Evolutionary conservation across 2,888 invertebrate genomes (phyloP).

Genomic region (Troides aeacus): DNA sequence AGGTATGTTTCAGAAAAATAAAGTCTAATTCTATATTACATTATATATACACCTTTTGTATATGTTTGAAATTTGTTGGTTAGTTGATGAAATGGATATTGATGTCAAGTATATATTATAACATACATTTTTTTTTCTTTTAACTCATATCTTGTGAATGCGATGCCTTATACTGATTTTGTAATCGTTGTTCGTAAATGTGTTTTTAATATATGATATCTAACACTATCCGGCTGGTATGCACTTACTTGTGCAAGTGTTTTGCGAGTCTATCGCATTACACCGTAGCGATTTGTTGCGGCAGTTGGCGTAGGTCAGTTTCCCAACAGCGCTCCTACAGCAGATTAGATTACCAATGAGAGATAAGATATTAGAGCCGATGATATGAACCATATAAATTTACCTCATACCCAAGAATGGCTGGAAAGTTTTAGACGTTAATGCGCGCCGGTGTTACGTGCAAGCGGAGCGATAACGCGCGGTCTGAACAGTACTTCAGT

Average conservation of each 20-base stretch:
- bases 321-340: conserved; percentile 42
- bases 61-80: too few species aligned
- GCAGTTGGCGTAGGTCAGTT: conserved; percentile 73
- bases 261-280: conserved; percentile 51
- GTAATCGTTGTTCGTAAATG: neutral
- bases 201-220: conserved; percentile 17
- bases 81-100: too few species aligned
- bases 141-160: too few species aligned
- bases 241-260: conserved; percentile 55
- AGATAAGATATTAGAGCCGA: conserved; percentile 33
- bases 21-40: too few species aligned
- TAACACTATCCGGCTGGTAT: conserved; percentile 25
- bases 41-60: too few species aligned
- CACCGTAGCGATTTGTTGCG: conserved; percentile 50
- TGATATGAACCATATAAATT: conserved; percentile 10
- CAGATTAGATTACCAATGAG: conserved; percentile 65
- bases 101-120: too few species aligned
- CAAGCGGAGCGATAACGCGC: neutral
- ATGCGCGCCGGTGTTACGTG: neutral
- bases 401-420: neutral
- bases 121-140: too few species aligned
- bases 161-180: neutral
- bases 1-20: too few species aligned
- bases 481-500: too few species aligned
- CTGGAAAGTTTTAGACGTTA: neutral